These are phyloP conservation scores for Neolamprologus modestus DNA, from an alignment of 2,113 vertebrate genomes.

Conservation along the genomic window DNA sequence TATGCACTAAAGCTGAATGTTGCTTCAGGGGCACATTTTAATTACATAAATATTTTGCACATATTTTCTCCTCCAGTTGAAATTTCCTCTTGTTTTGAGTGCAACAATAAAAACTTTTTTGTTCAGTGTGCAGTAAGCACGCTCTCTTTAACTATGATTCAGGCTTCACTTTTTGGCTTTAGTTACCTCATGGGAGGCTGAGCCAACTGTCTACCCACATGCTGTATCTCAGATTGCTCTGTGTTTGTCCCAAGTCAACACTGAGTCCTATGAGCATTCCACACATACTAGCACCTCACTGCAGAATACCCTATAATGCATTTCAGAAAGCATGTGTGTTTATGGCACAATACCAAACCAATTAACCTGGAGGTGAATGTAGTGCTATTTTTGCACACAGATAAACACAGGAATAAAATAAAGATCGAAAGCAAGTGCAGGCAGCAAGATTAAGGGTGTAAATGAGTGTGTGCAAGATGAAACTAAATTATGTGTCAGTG, in stretches of 20 bases:
- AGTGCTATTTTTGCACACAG: background rate
- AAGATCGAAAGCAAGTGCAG: background rate
- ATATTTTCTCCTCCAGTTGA: background rate
- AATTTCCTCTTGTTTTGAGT: background rate
- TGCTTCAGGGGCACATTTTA: background rate
- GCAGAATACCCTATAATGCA: conserved; percentile 63
- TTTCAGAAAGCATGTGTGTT: conserved; percentile 47
- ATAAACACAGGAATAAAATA: background rate
- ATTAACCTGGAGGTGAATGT: conserved; percentile 1
- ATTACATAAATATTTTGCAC: background rate
- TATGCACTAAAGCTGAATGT: background rate
- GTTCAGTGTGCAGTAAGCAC: background rate
- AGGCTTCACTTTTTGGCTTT: too few relatives aligned
- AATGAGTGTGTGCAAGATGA: background rate
- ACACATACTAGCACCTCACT: conserved; percentile 63
- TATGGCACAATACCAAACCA: conserved; percentile 20
- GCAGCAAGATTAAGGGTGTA: background rate
- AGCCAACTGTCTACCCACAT: conserved; percentile 18
- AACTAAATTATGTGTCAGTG: background rate
- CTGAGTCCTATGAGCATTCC: conserved; percentile 62
- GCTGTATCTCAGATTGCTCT: conserved; percentile 47
- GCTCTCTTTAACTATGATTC: too few relatives aligned
- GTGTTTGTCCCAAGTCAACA: conserved; percentile 70
- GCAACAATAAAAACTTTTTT: background rate
- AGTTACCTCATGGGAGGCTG: background rate